Percentiles rank a stretch among this genome's conserved stretches.
Evolutionary conservation across 2,113 vertebrate species (phyloP).

Genomic region (Phalacrocorax pelagicus): DNA sequence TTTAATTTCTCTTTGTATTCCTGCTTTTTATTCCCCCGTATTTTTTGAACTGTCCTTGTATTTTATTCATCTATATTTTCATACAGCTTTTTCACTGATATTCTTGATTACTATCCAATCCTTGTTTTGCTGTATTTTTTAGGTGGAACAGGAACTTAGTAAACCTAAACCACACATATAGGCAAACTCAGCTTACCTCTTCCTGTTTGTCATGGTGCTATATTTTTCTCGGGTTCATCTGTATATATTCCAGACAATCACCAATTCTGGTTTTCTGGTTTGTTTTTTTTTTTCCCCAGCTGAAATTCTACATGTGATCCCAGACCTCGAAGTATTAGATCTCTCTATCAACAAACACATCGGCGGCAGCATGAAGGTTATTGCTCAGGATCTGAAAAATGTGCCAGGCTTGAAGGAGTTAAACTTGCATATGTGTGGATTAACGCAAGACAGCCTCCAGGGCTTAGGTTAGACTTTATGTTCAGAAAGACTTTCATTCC

Average conservation of each 20-base stretch:
- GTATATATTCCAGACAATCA: neutral
- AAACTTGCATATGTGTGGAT: constrained; percentile 82
- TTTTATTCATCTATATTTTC: neutral
- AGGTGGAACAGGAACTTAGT: neutral
- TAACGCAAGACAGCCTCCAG: constrained; percentile 71
- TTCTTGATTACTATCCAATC: neutral
- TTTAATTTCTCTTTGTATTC: neutral
- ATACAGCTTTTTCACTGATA: neutral
- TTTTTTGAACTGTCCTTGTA: neutral
- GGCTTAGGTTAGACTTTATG: constrained; percentile 77
- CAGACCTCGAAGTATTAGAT: constrained; percentile 80
- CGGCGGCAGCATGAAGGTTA: constrained; percentile 60
- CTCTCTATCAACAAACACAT: constrained; percentile 84
- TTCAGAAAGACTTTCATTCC: constrained; percentile 30
- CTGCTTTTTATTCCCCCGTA: neutral
- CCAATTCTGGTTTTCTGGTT: neutral
- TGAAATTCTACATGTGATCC: constrained; percentile 61
- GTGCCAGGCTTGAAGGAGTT: constrained; percentile 74
- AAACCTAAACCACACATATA: neutral
- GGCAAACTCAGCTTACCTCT: neutral
- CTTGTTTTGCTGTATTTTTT: neutral
- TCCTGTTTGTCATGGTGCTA: neutral
- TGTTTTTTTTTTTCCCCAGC: constrained; percentile 55
- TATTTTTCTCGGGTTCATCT: neutral
- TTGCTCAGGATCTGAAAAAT: constrained; percentile 75